These are phyloP conservation scores for Mellivora capensis DNA, from an alignment of 2,113 vertebrate species.

Conservation along the genomic window DNA sequence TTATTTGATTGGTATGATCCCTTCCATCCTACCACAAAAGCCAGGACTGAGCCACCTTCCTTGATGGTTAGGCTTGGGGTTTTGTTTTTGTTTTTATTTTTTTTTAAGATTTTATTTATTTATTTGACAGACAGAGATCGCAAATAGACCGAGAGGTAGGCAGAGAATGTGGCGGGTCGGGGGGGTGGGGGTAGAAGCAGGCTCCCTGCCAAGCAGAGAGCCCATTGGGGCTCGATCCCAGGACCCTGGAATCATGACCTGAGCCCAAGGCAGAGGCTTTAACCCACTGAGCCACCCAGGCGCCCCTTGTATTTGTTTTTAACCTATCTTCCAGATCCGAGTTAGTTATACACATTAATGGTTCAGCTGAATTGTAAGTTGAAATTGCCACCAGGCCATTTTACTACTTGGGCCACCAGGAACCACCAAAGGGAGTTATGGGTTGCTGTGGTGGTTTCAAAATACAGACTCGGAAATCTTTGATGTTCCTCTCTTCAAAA, in stretches of 20 bases:
- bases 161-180: too few relatives aligned
- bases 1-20: not conserved
- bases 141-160: too few relatives aligned
- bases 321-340: not conserved
- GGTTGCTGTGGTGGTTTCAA: not conserved
- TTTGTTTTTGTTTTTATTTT: not conserved
- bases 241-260: too few relatives aligned
- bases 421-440: not conserved
- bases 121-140: too few relatives aligned
- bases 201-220: too few relatives aligned
- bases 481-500: not conserved
- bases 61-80: not conserved
- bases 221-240: too few relatives aligned
- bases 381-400: not conserved
- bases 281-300: too few relatives aligned
- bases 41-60: not conserved
- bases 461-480: not conserved
- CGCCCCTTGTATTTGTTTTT: not conserved
- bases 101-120: too few relatives aligned
- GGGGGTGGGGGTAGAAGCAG: too few relatives aligned
- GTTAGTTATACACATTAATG: not conserved
- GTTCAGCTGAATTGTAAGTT: not conserved
- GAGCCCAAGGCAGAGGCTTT: too few relatives aligned
- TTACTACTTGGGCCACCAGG: not conserved
- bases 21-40: not conserved